Percentiles rank a stretch among this genome's conserved stretches.
Conservation (phyloP, 1,140 invertebrate species). For the Drosophila obscura region DNA sequence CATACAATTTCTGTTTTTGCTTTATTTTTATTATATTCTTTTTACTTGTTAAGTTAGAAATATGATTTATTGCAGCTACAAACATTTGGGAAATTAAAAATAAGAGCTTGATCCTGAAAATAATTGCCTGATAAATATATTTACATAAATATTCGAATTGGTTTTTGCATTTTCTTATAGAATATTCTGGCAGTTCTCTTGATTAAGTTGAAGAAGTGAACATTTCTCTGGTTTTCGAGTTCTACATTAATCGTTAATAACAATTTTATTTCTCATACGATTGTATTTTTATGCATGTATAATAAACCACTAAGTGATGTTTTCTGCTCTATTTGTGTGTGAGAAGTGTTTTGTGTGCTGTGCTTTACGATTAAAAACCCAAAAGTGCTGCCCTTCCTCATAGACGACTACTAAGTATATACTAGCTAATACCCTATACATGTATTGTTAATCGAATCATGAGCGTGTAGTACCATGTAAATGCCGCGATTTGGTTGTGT, state of each 20-base stretch:
- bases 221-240: constrained; percentile 48
- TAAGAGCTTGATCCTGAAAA: constrained; percentile 21
- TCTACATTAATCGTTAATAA: constrained; percentile 65
- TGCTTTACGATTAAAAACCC: constrained; percentile 60
- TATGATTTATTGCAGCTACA: constrained; percentile 43
- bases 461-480: constrained; percentile 25
- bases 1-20: constrained; percentile 44
- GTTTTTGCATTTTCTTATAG: constrained; percentile 31
- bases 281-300: constrained; percentile 1
- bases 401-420: constrained; percentile 14
- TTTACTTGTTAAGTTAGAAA: constrained; percentile 62
- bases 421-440: constrained; percentile 37
- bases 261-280: constrained; percentile 47
- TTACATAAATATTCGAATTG: constrained; percentile 23
- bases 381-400: constrained; percentile 38
- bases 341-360: constrained; percentile 23
- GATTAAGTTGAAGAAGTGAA: constrained; percentile 49
- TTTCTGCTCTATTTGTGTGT: constrained; percentile 23
- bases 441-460: constrained; percentile 24
- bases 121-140: constrained; percentile 38
- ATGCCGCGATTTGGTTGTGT: constrained; percentile 56
- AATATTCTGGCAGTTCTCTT: constrained; percentile 69
- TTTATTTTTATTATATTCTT: constrained; percentile 27
- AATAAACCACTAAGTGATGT: constrained; percentile 71
- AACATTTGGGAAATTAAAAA: constrained; percentile 30